These are phyloP conservation scores for Zosterops borbonicus DNA, from an alignment of 2,113 vertebrate species.

Conservation along the genomic window DNA sequence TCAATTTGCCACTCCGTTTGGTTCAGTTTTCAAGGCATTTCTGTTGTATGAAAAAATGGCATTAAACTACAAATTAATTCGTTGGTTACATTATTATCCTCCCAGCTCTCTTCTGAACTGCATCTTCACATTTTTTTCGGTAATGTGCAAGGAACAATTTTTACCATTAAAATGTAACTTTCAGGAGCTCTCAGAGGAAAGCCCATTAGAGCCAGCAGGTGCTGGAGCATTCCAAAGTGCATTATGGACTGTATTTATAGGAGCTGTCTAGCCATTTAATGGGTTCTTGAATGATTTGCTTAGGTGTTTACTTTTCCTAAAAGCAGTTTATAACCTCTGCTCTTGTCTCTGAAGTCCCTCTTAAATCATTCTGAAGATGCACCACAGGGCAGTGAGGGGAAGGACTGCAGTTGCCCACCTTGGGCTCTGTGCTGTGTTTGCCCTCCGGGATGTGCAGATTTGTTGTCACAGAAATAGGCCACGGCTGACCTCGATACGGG, in stretches of 20 bases:
- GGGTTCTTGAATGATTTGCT: constrained; percentile 51
- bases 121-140: neutral
- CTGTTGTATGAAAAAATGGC: neutral
- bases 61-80: constrained; percentile 24
- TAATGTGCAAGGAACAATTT: neutral
- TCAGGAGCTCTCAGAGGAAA: constrained; percentile 1
- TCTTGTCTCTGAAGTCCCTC: constrained; percentile 34
- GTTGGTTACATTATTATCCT: neutral
- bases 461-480: neutral
- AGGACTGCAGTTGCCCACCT: neutral
- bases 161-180: constrained; percentile 27
- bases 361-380: constrained; percentile 49
- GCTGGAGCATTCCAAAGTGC: constrained; percentile 10
- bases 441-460: neutral
- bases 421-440: neutral
- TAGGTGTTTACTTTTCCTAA: constrained; percentile 51
- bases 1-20: constrained; percentile 47
- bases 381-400: neutral
- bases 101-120: neutral
- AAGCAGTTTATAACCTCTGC: constrained; percentile 42
- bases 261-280: constrained; percentile 29
- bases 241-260: constrained; percentile 41
- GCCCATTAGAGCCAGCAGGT: neutral
- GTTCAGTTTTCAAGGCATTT: constrained; percentile 36
- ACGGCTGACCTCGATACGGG: neutral